Base-by-base conservation (phyloP, 2,797 vertebrate genomes). In the Xenops minutus region DNA sequence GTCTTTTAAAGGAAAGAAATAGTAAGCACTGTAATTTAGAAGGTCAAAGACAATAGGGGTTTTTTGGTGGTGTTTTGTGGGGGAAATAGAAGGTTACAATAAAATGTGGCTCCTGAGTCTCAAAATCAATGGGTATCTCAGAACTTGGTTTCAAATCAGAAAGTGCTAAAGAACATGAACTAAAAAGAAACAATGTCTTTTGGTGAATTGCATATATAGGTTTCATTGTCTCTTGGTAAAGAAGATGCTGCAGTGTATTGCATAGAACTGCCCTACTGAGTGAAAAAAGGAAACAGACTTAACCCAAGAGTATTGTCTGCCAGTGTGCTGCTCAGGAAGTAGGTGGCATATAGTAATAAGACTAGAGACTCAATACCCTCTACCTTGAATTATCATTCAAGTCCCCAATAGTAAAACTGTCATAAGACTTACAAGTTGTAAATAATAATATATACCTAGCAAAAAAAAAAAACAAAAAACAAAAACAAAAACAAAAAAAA, bases 11-110 rank as follows among this genome's bases (percentile, higher is more conserved):
- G 24, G 22, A 37, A 69, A 72, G 67, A 49, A 51, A 9, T 10
- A 39, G 16, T 27, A 56, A 88, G 61, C 27, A 23, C 48, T 73
- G 39, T 59, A 66, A 48, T 63, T 66, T 51, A 76, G n/a, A 34
- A 39, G 37, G 11, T 34, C 21, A 48, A 72, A 64, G 46, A 36
- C 37, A 64, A 6, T 4, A 16, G 9, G 24, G 20, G 0, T 0
- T 63, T 73, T 36, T 24, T 46, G 23, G 4, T 68, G 78, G 12
- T 10, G 4, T 48, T 76, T 82, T 81, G 23, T 24, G 9, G 37
- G 1, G 2, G 14, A 80, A 83, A 39, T 54, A 43, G 24, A 39
- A 46, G 7, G 7, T 68, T 75, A 16, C 26, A 29, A 12, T n/a
- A 63, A 52, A 66, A 75, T 52, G 20, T 58, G 39, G 39, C 15